A percentile compares a stretch with the other conserved stretches of the same genome.
phyloP scores from a whole-genome alignment of 2,797 vertebrate species.

The Rhincodon typus region DNA sequence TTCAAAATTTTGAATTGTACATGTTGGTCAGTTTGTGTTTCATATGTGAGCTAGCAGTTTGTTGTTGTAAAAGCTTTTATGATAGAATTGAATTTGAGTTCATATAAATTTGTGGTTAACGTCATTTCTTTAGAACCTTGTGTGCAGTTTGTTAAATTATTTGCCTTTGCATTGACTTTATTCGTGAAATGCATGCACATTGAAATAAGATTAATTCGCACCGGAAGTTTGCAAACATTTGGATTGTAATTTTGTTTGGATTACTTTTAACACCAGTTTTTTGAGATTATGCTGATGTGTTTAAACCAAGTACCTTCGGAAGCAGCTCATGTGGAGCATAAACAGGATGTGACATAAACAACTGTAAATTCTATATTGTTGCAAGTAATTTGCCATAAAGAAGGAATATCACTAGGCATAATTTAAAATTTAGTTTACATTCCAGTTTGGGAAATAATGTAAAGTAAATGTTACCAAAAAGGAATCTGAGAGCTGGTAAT shows the following conservation, averaged over 20 bases:
- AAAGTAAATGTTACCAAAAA: not conserved
- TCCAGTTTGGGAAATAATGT: not conserved
- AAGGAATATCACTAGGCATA: not conserved
- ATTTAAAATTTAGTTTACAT: not conserved
- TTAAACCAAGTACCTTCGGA: too few relatives aligned
- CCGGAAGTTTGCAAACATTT: not conserved
- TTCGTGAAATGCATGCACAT: not conserved
- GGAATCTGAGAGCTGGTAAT: not conserved
- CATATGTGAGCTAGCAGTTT: not conserved
- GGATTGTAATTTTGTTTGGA: not conserved
- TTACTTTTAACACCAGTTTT: constrained; percentile 4
- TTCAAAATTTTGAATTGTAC: not conserved
- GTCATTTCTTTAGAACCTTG: not conserved
- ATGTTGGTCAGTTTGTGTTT: not conserved
- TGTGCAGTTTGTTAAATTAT: not conserved
- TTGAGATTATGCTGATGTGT: too few relatives aligned
- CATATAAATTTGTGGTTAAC: not conserved
- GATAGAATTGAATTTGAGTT: not conserved
- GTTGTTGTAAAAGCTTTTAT: not conserved
- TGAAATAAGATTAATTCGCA: not conserved
- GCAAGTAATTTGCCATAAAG: not conserved
- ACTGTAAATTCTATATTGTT: not conserved
- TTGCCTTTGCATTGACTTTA: not conserved
- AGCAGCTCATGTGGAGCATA: not conserved
- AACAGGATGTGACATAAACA: too few relatives aligned